These are phyloP conservation scores for Stegana nigrithorax DNA, from an alignment of 2,888 invertebrate species.

Conservation along the genomic window DNA sequence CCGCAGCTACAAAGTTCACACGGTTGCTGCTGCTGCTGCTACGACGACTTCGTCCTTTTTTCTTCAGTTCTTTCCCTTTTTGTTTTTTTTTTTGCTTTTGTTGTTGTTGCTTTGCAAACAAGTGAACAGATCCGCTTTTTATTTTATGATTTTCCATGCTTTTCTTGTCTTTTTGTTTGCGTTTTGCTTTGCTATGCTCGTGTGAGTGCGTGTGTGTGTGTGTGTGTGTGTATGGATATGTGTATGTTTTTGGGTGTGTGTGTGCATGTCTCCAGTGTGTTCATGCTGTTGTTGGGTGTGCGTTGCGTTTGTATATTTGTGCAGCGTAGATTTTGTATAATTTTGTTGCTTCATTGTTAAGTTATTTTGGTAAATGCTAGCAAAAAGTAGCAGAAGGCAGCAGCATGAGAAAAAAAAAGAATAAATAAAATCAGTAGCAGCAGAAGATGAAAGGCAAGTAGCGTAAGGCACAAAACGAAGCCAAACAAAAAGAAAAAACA, in stretches of 20 bases:
- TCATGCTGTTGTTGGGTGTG: no score
- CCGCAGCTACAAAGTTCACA: no score
- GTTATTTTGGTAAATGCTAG: constrained; percentile 43
- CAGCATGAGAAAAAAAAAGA: constrained; percentile 4
- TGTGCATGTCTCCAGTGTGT: constrained; percentile 47
- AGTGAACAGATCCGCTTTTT: constrained; percentile 25
- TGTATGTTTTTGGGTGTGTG: constrained; percentile 14
- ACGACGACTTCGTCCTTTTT: constrained; percentile 37
- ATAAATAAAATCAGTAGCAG: background rate
- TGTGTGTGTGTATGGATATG: constrained; percentile 18
- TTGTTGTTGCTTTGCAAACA: constrained; percentile 16
- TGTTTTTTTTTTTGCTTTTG: background rate
- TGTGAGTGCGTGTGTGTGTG: background rate
- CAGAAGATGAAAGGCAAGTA: no score
- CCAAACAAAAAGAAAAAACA: background rate
- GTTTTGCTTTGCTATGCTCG: constrained; percentile 11
- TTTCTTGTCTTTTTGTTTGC: constrained; percentile 21
- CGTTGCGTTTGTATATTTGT: constrained; percentile 28
- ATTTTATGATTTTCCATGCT: constrained; percentile 32
- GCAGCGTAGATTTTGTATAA: constrained; percentile 46
- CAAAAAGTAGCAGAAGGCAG: constrained; percentile 20
- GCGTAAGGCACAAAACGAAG: no score
- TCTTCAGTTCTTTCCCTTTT: constrained; percentile 14
- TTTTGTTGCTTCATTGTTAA: constrained; percentile 61
- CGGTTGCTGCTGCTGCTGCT: background rate